A percentile compares a stretch with the other conserved stretches of the same genome.
Evolutionary conservation across 92 coral and sea anemone genomes (phyloP).

Genomic region (Zoanthus sociatus): DNA sequence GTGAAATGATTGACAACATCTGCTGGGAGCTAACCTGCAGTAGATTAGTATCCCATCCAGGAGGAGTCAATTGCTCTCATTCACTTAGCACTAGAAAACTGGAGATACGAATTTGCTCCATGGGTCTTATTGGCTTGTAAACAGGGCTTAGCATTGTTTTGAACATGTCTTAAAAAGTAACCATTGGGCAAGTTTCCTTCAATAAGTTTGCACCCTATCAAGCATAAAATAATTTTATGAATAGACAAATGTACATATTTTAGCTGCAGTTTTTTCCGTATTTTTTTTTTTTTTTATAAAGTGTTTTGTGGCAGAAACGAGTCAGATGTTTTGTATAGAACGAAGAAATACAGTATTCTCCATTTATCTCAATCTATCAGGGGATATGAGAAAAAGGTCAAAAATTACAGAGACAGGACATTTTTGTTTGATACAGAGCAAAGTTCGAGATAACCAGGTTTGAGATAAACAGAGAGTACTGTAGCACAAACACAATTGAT

Average conservation of each 20-base stretch:
- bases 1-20: background rate
- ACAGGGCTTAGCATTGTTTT: background rate
- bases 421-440: background rate
- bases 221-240: background rate
- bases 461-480: slow-evolving; percentile 9
- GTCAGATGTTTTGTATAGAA: background rate
- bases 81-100: background rate
- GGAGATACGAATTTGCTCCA: background rate
- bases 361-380: background rate
- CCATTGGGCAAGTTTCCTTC: background rate
- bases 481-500: background rate
- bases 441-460: background rate
- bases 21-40: background rate
- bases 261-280: background rate
- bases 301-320: background rate
- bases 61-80: background rate
- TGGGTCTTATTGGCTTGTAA: background rate
- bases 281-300: too few relatives aligned
- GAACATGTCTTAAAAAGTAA: background rate
- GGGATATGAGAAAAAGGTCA: background rate
- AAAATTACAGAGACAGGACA: slow-evolving; percentile 1
- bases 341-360: background rate
- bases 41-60: background rate
- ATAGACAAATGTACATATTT: background rate
- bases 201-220: background rate